phyloP scores from a whole-genome alignment of 2,888 invertebrate genomes.

The Synanthedon formicaeformis region DNA sequence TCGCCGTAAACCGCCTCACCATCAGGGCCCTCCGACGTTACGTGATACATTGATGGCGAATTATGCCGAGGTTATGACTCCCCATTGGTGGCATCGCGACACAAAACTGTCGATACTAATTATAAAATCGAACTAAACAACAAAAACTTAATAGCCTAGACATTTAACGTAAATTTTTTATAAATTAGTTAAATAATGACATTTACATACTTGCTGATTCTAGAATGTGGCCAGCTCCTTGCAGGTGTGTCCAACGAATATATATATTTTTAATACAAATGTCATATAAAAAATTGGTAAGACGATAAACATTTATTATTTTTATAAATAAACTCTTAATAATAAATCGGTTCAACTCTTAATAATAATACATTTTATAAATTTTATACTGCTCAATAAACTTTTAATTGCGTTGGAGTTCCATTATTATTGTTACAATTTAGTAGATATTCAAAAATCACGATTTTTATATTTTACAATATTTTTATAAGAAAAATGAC shows the following conservation, averaged over 20 bases:
- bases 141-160: slow-evolving; percentile 5
- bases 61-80: slow-evolving; percentile 50
- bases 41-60: slow-evolving; percentile 40
- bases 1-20: slow-evolving; percentile 62
- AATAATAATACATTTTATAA: too few relatives aligned
- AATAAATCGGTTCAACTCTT: too few relatives aligned
- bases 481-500: too few relatives aligned
- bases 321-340: too few relatives aligned
- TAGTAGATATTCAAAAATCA: too few relatives aligned
- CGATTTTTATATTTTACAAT: too few relatives aligned
- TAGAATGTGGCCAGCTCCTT: slow-evolving; percentile 60
- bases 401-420: too few relatives aligned
- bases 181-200: slow-evolving; percentile 56
- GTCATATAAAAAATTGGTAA: slow-evolving; percentile 2
- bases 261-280: slow-evolving; percentile 16
- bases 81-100: slow-evolving; percentile 29
- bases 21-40: slow-evolving; percentile 57
- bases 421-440: too few relatives aligned
- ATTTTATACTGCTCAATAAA: too few relatives aligned
- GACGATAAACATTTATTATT: too few relatives aligned
- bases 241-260: slow-evolving; percentile 42
- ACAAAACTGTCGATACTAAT: slow-evolving; percentile 13
- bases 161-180: slow-evolving; percentile 28
- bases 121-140: slow-evolving; percentile 15
- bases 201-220: slow-evolving; percentile 71